Conservation (phyloP, 2,113 vertebrate genomes). For the Myxocyprinus asiaticus region DNA sequence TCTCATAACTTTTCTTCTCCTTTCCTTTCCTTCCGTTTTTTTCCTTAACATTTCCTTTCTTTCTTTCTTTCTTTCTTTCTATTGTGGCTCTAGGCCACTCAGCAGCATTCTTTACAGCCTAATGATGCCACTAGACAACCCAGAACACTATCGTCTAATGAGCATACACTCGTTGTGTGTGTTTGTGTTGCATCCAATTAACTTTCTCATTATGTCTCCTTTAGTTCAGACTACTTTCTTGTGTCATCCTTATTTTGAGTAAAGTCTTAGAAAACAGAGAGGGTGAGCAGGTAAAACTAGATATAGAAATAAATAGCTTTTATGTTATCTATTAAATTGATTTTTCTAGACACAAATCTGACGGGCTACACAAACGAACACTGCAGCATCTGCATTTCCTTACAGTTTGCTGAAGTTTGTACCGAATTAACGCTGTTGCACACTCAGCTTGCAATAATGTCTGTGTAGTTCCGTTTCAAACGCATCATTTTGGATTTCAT, state of each 20-base stretch:
- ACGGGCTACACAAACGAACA: too few relatives aligned
- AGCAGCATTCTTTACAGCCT: slow-evolving; percentile 45
- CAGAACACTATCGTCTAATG: slow-evolving; percentile 42
- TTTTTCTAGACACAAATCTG: too few relatives aligned
- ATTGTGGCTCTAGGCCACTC: slow-evolving; percentile 12
- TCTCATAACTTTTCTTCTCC: too few relatives aligned
- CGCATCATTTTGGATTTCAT: background rate
- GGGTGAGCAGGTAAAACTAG: slow-evolving; percentile 20
- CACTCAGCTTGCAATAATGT: too few relatives aligned
- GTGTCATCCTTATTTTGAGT: slow-evolving; percentile 22
- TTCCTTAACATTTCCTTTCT: background rate
- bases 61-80: background rate
- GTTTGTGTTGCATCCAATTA: slow-evolving; percentile 45
- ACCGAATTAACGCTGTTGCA: too few relatives aligned
- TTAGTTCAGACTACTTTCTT: slow-evolving; percentile 36
- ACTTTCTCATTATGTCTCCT: slow-evolving; percentile 47
- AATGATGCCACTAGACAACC: slow-evolving; percentile 49
- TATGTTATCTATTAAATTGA: too few relatives aligned
- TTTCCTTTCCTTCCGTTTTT: too few relatives aligned
- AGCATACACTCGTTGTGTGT: slow-evolving; percentile 36
- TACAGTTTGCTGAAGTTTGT: too few relatives aligned
- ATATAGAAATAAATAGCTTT: too few relatives aligned
- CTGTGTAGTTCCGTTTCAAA: too few relatives aligned
- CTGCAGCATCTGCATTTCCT: too few relatives aligned
- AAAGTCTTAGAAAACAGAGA: background rate